A percentile compares a stretch with the other conserved stretches of the same genome.
Evolutionary conservation across 2,888 invertebrate species (phyloP).

Genomic region (Trissolcus japonicus): DNA sequence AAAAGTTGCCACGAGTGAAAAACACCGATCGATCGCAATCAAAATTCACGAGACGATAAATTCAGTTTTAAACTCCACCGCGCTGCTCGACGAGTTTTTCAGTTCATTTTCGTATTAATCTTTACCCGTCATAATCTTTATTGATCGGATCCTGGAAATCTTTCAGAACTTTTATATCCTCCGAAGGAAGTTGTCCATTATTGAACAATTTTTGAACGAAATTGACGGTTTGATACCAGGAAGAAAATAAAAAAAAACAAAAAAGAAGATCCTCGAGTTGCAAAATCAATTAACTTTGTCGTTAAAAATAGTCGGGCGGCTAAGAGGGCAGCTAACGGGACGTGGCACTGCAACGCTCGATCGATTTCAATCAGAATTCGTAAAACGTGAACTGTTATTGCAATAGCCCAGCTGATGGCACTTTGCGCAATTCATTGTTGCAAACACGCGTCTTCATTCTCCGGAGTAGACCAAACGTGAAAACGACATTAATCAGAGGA

Average conservation of each 20-base stretch:
- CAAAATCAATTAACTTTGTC: too few species aligned
- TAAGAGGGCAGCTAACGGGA: constrained; percentile 2
- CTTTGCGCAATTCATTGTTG: constrained; percentile 30
- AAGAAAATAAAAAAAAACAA: too few species aligned
- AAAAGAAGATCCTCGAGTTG: too few species aligned
- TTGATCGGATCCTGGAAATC: too few species aligned
- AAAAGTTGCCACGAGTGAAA: constrained; percentile 5
- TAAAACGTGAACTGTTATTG: constrained; percentile 38
- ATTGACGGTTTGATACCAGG: too few species aligned
- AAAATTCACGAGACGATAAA: background rate
- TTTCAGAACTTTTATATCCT: too few species aligned
- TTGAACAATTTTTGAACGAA: too few species aligned
- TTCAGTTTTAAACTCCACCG: constrained; percentile 2
- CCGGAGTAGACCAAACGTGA: constrained; percentile 20
- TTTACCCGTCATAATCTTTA: too few species aligned
- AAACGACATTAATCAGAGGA: constrained; percentile 32
- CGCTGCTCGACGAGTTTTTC: background rate
- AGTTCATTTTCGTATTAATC: too few species aligned
- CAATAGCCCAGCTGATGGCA: constrained; percentile 10
- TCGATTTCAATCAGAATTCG: constrained; percentile 49
- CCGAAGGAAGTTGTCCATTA: too few species aligned
- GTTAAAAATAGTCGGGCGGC: too few species aligned
- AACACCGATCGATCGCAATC: background rate
- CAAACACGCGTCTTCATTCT: constrained; percentile 33
- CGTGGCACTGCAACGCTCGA: constrained; percentile 45